These are phyloP conservation scores for Lobophora halterata DNA, from an alignment of 2,888 invertebrate genomes.

Conservation along the genomic window DNA sequence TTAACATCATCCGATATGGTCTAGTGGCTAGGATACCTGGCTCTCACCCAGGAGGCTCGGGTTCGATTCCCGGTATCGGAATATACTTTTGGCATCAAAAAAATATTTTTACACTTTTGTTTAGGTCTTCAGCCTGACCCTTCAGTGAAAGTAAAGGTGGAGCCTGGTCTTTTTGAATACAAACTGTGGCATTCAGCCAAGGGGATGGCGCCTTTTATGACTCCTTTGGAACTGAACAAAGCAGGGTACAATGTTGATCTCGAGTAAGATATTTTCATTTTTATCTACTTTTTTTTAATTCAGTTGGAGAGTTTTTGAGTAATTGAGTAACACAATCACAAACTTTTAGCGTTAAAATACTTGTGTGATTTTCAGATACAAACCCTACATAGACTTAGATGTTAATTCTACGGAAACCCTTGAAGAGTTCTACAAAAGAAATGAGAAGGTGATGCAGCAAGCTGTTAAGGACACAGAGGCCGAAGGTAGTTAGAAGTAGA, in stretches of 20 bases:
- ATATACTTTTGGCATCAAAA: too few relatives aligned
- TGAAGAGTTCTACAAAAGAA: slow-evolving; percentile 78
- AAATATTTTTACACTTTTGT: too few relatives aligned
- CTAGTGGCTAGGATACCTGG: slow-evolving; percentile 87
- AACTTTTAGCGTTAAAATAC: too few relatives aligned
- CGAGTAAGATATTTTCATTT: slow-evolving; percentile 69
- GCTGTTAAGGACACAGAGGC: slow-evolving; percentile 53
- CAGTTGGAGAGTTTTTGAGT: neutral
- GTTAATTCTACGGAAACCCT: slow-evolving; percentile 60
- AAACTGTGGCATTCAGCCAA: slow-evolving; percentile 92
- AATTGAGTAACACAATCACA: too few relatives aligned
- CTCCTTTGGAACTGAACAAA: slow-evolving; percentile 83
- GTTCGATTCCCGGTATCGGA: slow-evolving; percentile 73
- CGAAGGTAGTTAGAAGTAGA: slow-evolving; percentile 45
- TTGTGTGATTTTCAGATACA: slow-evolving; percentile 59
- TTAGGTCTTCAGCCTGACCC: slow-evolving; percentile 79
- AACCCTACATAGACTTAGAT: slow-evolving; percentile 60
- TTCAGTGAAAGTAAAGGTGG: slow-evolving; percentile 86
- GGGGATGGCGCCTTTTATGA: slow-evolving; percentile 89
- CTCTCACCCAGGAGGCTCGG: slow-evolving; percentile 85
- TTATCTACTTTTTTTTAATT: neutral
- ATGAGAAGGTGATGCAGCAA: slow-evolving; percentile 55
- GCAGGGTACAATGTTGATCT: slow-evolving; percentile 89
- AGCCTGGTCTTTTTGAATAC: slow-evolving; percentile 97
- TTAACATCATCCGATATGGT: slow-evolving; percentile 66